These are phyloP conservation scores for Neolamprologus sp. DNA, from an alignment of 2,113 vertebrate genomes.

Conservation along the genomic window DNA sequence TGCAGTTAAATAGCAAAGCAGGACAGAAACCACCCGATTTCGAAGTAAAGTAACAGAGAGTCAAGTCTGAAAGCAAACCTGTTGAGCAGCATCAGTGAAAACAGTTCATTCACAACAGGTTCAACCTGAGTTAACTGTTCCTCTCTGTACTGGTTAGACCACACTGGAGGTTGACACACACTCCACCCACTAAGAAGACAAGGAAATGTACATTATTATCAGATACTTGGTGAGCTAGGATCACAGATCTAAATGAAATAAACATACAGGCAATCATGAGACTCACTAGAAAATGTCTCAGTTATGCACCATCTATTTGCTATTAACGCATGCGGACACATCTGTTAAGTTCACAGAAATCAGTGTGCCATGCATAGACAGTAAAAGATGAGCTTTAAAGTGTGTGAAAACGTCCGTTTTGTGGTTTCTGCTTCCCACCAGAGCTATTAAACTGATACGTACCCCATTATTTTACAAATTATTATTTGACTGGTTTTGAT, in stretches of 20 bases:
- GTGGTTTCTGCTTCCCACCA: not conserved
- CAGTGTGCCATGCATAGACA: not conserved
- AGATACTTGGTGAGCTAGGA: not conserved
- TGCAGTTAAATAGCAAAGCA: not conserved
- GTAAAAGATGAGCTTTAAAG: not conserved
- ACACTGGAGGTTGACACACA: not conserved
- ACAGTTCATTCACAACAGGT: slow-evolving; percentile 3
- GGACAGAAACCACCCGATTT: not conserved
- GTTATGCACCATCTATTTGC: not conserved
- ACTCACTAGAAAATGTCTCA: not conserved
- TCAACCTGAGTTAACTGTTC: not conserved
- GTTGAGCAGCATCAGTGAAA: not conserved
- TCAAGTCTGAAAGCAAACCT: not conserved
- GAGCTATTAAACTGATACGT: not conserved
- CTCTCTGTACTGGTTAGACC: not conserved
- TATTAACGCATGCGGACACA: not conserved
- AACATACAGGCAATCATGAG: not conserved
- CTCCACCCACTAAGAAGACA: not conserved
- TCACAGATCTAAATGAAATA: not conserved
- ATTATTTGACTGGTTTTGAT: not conserved
- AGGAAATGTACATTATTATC: not conserved
- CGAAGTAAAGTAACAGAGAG: not conserved
- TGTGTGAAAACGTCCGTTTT: not conserved
- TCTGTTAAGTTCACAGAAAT: not conserved
- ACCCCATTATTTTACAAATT: not conserved